phyloP scores from a whole-genome alignment of 2,797 vertebrate genomes.

The Darevskia nairensis region DNA sequence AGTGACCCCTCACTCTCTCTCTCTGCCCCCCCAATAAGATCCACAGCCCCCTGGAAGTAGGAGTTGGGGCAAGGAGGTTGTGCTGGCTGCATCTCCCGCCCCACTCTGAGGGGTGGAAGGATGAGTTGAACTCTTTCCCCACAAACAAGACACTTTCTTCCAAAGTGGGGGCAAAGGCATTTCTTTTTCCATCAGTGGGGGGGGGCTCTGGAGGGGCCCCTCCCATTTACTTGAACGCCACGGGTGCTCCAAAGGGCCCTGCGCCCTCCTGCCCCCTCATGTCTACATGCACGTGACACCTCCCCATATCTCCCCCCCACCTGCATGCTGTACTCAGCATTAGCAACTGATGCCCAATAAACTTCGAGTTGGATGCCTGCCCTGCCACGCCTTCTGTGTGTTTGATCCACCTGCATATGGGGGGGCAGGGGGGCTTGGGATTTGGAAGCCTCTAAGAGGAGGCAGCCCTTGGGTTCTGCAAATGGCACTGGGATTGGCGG shows the following conservation, averaged over 20 bases:
- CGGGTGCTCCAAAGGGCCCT: not conserved
- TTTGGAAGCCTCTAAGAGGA: not conserved
- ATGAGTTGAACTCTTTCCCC: too few species aligned
- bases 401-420: not conserved
- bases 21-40: too few species aligned
- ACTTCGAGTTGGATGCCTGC: not conserved
- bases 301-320: not conserved
- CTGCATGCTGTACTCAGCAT: slow-evolving; percentile 19
- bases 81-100: not conserved
- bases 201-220: not conserved
- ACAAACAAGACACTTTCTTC: too few species aligned
- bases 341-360: slow-evolving; percentile 27
- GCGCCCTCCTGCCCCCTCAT: not conserved
- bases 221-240: not conserved
- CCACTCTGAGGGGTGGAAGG: too few species aligned
- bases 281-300: too few species aligned
- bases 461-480: not conserved
- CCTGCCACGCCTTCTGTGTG: not conserved
- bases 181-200: not conserved
- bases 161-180: not conserved
- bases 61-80: not conserved
- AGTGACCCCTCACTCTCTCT: too few species aligned
- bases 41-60: not conserved
- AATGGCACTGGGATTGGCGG: not conserved
- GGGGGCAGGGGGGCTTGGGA: slow-evolving; percentile 12